Evolutionary conservation across 1,140 invertebrate species (phyloP).

Genomic region (Bemisia tabaci): DNA sequence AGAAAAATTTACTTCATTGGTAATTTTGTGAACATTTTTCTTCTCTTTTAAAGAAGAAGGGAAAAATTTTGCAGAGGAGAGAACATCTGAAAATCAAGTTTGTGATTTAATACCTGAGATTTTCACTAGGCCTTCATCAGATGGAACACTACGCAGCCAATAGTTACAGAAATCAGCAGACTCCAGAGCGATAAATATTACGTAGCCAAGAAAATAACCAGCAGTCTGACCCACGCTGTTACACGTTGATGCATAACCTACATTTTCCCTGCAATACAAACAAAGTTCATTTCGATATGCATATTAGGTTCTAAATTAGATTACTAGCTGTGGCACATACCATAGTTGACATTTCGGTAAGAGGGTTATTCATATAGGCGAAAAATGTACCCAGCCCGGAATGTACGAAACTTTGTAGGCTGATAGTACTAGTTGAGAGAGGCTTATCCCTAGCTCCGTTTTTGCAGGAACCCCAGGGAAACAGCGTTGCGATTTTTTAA

Average conservation of each 20-base stretch:
- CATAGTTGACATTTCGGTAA: not conserved
- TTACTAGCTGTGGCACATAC: not conserved
- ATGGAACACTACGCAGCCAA: conserved; percentile 65
- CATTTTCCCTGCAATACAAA: conserved; percentile 54
- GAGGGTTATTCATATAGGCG: too few species aligned
- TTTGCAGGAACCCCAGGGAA: too few species aligned
- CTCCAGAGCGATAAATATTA: conserved; percentile 93
- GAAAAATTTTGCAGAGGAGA: too few species aligned
- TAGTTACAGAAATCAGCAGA: conserved; percentile 91
- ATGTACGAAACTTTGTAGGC: too few species aligned
- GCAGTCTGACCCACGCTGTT: conserved; percentile 97
- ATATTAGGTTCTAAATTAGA: not conserved
- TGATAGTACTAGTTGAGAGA: too few species aligned
- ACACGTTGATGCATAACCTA: conserved; percentile 97
- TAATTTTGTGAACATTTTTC: too few species aligned
- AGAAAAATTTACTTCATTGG: too few species aligned
- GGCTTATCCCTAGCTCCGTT: too few species aligned
- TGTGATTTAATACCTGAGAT: conserved; percentile 63
- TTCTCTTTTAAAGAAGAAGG: too few species aligned
- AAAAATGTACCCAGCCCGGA: too few species aligned
- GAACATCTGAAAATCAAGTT: too few species aligned
- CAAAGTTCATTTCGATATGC: not conserved
- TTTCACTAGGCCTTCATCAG: conserved; percentile 63
- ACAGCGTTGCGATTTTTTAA: too few species aligned
- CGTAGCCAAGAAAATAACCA: conserved; percentile 95